Evolutionary conservation across 2,113 vertebrate species (phyloP), one percentile per base, ranked within the genome.

Genomic region (Alligator mississippiensis): DNA sequence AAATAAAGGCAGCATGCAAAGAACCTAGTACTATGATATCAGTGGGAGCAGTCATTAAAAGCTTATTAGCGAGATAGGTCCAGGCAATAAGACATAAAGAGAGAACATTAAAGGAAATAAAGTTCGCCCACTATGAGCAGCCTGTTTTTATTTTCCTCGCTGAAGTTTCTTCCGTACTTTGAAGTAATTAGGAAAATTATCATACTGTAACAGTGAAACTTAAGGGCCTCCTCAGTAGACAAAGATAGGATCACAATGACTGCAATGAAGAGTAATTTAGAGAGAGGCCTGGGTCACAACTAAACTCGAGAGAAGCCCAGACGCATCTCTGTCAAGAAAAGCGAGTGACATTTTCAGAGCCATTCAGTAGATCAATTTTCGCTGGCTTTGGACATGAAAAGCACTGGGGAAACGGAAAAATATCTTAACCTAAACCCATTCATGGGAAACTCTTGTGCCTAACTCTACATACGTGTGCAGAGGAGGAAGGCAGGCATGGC

Each of bases 1-100:
- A 96, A 96, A 94, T 89, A 91, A 94, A 95, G 95, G 77, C 78
- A 63, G 62, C 68, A 22, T 19, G 77, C 88, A 63, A 80, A 87
- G 88, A 17, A 55, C 61, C 63, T 75, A 68, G 38, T 85, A 80
- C 91, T 88, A n/a, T 13, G 85, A 1, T 4, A 76, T 66, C 93
- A 38, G 84, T 87, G 85, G 94, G 94, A 94, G 14, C 21, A 58
- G 88, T 90, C 97, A 96, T 96, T 96, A 96, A 95, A 96, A 93
- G 80, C 96, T 96, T 89, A 94, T 97, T 97, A 96, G 94, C 68
- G 64, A 70, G 77, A 93, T 22, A 89, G 74, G 92, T 84, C 76
- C 58, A 34, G 83, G 91, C 92, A 89, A 61, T 76, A 76, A 91
- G 91, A 90, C 59, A 94, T 61, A 75, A 94, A 92, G 88, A 87